phyloP scores from a whole-genome alignment of 1,140 invertebrate species.

The Panagrolaimus sp. region DNA sequence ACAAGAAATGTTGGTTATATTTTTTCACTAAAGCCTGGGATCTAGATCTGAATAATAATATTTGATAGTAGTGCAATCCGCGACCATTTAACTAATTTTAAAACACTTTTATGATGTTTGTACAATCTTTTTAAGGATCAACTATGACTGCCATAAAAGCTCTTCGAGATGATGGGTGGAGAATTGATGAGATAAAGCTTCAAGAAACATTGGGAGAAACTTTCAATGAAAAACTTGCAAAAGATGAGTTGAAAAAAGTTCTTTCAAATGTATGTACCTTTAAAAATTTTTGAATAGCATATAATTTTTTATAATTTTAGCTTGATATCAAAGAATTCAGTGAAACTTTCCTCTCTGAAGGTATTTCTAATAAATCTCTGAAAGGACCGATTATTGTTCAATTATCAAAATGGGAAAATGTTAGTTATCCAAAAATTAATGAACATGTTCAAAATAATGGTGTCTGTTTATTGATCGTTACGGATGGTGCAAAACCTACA shows the following conservation, averaged over 20 bases:
- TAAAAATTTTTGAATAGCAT: neutral
- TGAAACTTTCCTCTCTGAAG: neutral
- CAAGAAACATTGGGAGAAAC: neutral
- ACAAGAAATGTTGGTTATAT: too few relatives aligned
- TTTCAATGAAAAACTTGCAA: neutral
- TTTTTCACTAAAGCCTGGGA: too few relatives aligned
- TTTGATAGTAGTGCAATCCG: too few relatives aligned
- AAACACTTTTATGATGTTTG: too few relatives aligned
- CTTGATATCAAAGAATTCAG: slow-evolving; percentile 11
- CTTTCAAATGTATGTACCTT: neutral
- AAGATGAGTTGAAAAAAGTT: neutral
- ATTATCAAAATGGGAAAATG: slow-evolving; percentile 59
- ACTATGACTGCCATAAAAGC: neutral
- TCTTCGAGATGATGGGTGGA: neutral
- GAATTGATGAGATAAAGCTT: neutral
- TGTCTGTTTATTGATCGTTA: slow-evolving; percentile 59
- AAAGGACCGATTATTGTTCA: slow-evolving; percentile 61
- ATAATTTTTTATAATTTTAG: neutral
- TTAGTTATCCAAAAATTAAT: slow-evolving; percentile 60
- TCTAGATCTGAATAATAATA: too few relatives aligned
- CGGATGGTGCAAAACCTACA: slow-evolving; percentile 60
- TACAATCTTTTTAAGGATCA: neutral
- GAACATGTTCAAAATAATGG: slow-evolving; percentile 59
- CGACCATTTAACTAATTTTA: too few relatives aligned
- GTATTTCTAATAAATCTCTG: neutral